Conservation (phyloP, 2,797 vertebrate genomes). For the Coluber constrictor region DNA sequence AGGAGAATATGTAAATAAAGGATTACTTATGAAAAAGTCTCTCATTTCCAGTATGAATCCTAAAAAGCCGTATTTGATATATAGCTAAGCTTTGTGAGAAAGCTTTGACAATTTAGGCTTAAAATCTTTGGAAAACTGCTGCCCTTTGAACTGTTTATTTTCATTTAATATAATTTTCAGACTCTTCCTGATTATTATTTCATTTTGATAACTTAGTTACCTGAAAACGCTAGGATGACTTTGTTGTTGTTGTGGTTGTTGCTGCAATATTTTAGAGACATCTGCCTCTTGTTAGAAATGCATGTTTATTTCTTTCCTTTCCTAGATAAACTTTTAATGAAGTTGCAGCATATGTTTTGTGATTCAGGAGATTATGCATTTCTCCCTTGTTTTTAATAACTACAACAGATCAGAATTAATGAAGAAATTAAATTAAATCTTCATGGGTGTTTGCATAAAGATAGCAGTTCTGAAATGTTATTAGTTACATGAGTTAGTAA, state of each 20-base stretch:
- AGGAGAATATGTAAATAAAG: background rate
- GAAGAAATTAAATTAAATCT: background rate
- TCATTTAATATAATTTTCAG: slow-evolving; percentile 49
- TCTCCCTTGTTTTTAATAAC: background rate
- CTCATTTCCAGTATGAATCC: background rate
- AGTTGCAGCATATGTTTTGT: background rate
- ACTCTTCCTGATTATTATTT: slow-evolving; percentile 43
- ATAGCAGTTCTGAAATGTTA: background rate
- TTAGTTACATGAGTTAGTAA: background rate
- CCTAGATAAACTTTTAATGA: background rate
- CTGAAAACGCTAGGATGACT: background rate
- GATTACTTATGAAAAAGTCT: background rate
- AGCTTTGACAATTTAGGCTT: background rate
- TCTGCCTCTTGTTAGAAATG: background rate
- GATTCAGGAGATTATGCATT: background rate
- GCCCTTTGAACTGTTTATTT: slow-evolving; percentile 21
- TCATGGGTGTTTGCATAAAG: background rate
- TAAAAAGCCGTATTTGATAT: background rate
- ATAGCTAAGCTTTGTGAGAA: background rate
- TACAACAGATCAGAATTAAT: background rate
- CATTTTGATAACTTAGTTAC: slow-evolving; percentile 22
- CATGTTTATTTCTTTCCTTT: background rate
- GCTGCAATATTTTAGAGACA: background rate
- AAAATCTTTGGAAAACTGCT: background rate
- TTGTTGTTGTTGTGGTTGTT: background rate